Evolutionary conservation across 2,113 vertebrate species (phyloP).

Genomic region (Paralichthys olivaceus): DNA sequence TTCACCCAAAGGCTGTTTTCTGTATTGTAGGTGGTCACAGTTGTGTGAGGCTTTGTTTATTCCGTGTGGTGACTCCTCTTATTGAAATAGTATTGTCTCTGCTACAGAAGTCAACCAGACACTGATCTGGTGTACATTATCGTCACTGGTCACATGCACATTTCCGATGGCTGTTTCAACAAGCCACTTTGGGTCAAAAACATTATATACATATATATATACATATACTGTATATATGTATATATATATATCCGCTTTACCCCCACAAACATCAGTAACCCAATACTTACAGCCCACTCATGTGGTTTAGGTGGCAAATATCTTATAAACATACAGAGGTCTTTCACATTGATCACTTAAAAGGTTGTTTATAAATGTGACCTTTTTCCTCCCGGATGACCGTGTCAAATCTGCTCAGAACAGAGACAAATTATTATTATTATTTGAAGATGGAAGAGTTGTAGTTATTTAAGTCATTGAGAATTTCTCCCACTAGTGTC

Average conservation of each 20-base stretch:
- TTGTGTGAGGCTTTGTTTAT: constrained; percentile 48
- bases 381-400: constrained; percentile 12
- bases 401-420: constrained; percentile 37
- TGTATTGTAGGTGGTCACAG: constrained; percentile 64
- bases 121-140: constrained; percentile 72
- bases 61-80: constrained; percentile 61
- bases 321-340: constrained; percentile 70
- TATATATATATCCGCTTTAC: constrained; percentile 73
- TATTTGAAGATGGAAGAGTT: background rate
- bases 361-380: constrained; percentile 44
- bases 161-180: constrained; percentile 75
- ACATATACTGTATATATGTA: constrained; percentile 19
- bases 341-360: constrained; percentile 56
- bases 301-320: constrained; percentile 78
- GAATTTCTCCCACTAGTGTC: constrained; percentile 5
- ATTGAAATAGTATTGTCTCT: constrained; percentile 65
- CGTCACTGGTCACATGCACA: constrained; percentile 65
- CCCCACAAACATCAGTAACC: constrained; percentile 75
- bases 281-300: constrained; percentile 73
- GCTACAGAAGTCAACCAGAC: constrained; percentile 59
- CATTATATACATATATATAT: constrained; percentile 20
- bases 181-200: constrained; percentile 54
- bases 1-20: constrained; percentile 37
- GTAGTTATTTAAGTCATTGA: background rate
- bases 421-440: constrained; percentile 9